Conservation (phyloP, 2,113 vertebrate species). For the Tonatia bakeri region DNA sequence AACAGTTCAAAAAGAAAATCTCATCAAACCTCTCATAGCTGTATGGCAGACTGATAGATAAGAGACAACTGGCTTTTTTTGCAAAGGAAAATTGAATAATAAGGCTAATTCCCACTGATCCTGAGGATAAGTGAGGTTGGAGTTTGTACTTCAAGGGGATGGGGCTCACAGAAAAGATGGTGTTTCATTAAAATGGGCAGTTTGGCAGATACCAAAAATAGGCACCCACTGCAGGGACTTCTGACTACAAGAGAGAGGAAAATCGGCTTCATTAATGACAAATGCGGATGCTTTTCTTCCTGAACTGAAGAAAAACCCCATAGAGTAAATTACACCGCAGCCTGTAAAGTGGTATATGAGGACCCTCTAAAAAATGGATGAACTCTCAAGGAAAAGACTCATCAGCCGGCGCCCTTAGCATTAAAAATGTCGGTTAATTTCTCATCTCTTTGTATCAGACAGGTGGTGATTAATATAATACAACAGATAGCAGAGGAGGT, state of each 20-base stretch:
- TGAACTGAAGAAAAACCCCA: background rate
- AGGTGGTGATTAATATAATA: constrained; percentile 45
- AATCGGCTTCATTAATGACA: constrained; percentile 40
- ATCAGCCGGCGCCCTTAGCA: background rate
- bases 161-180: constrained; percentile 29
- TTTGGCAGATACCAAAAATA: background rate
- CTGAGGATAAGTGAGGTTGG: constrained; percentile 27
- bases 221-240: constrained; percentile 14
- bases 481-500: constrained; percentile 34
- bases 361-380: constrained; percentile 48
- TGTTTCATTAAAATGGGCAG: background rate
- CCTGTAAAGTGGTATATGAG: constrained; percentile 23
- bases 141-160: constrained; percentile 34
- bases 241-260: background rate
- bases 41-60: constrained; percentile 15
- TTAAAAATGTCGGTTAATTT: constrained; percentile 39
- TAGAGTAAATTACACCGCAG: constrained; percentile 44
- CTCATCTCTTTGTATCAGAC: background rate
- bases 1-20: constrained; percentile 40
- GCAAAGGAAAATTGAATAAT: constrained; percentile 57
- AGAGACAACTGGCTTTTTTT: constrained; percentile 11
- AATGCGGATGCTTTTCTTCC: constrained; percentile 58
- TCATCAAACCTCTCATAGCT: background rate
- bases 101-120: constrained; percentile 54
- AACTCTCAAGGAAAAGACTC: constrained; percentile 35